A percentile compares a stretch with the other conserved stretches of the same genome.
These are phyloP conservation scores for Eupithecia insigniata DNA, from an alignment of 2,888 invertebrate genomes.

Conservation along the genomic window DNA sequence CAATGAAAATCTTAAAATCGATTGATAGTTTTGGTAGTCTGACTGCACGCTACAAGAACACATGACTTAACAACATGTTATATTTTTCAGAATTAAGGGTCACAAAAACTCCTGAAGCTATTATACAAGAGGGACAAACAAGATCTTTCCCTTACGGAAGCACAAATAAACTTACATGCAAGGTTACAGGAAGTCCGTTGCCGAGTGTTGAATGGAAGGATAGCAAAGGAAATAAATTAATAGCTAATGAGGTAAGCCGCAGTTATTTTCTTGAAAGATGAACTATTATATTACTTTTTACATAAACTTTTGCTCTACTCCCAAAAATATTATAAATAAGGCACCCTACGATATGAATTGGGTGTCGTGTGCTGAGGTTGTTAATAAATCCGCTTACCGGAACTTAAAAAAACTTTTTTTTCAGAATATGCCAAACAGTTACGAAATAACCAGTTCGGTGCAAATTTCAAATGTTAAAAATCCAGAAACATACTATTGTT, in stretches of 20 bases:
- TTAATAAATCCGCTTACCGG: not conserved
- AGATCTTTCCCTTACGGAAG: conserved; percentile 22
- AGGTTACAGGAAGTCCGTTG: conserved; percentile 20
- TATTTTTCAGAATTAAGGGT: conserved; percentile 30
- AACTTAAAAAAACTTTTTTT: not conserved
- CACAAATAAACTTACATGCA: conserved; percentile 22
- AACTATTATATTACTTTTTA: not conserved
- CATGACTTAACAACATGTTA: not conserved
- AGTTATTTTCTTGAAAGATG: too few relatives aligned
- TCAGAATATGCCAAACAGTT: conserved; percentile 1
- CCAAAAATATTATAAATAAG: not conserved
- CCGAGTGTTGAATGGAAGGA: conserved; percentile 30
- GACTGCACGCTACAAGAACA: not conserved
- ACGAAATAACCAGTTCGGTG: conserved; percentile 15
- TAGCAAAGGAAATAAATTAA: conserved; percentile 17
- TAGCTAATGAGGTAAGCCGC: conserved; percentile 14
- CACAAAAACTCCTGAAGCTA: conserved; percentile 17
- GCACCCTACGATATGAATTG: not conserved
- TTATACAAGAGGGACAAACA: conserved; percentile 18
- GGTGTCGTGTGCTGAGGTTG: not conserved
- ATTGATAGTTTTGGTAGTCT: too few relatives aligned
- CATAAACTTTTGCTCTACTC: not conserved
- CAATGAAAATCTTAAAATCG: not conserved
- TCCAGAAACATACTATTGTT: conserved; percentile 24
- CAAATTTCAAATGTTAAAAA: conserved; percentile 9